Percentiles rank a stretch among this genome's conserved stretches.
These are phyloP conservation scores for Cheirogaleus medius DNA, from an alignment of 2,113 vertebrate genomes.

Conservation along the genomic window DNA sequence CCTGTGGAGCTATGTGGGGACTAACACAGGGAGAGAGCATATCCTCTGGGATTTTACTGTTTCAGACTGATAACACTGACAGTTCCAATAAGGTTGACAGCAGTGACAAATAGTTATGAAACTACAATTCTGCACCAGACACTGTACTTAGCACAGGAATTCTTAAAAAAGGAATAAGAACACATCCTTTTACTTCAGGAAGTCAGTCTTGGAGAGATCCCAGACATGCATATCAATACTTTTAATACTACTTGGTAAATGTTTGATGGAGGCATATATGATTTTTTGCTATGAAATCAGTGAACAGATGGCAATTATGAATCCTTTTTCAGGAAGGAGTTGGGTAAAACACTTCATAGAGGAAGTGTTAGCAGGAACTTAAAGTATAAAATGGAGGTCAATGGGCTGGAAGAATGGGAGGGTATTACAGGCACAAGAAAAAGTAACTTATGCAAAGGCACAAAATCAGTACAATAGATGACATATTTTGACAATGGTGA, in stretches of 20 bases:
- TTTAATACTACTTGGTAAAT: background rate
- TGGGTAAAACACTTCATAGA: background rate
- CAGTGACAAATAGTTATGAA: background rate
- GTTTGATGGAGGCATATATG: background rate
- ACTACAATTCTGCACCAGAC: background rate
- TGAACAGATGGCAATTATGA: background rate
- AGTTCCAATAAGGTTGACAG: background rate
- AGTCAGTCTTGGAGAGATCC: background rate
- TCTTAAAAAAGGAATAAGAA: background rate
- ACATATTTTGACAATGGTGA: background rate
- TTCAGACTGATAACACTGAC: background rate
- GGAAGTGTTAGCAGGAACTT: background rate
- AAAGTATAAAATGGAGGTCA: background rate
- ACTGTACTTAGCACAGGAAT: background rate
- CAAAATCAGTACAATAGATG: background rate
- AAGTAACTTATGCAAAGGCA: background rate
- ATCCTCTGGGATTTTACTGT: background rate
- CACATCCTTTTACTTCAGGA: background rate
- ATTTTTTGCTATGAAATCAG: background rate
- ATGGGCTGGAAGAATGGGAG: background rate
- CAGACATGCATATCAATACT: background rate
- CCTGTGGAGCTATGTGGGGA: background rate
- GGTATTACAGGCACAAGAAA: background rate
- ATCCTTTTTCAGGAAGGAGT: background rate
- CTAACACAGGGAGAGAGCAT: background rate